Conservation (phyloP, 1,140 invertebrate genomes). For the Atta colombica region DNA sequence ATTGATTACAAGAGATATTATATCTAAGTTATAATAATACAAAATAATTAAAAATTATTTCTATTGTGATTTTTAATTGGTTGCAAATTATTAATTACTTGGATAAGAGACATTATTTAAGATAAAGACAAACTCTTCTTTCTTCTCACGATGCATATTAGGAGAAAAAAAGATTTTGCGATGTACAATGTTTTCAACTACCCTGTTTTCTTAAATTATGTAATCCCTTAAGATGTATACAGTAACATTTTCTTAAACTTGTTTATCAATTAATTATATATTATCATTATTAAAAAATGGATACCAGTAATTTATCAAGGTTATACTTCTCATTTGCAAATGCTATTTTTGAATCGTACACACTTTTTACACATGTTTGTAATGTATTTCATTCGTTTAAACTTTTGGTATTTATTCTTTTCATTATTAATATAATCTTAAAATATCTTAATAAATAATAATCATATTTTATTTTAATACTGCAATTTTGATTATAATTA, state of each 20-base stretch:
- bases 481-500: background rate
- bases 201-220: slow-evolving; percentile 69
- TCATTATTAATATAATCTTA: slow-evolving; percentile 1
- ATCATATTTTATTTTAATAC: slow-evolving; percentile 14
- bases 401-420: background rate
- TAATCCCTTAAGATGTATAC: slow-evolving; percentile 5
- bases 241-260: background rate
- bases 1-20: background rate
- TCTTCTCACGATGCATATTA: background rate
- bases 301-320: background rate
- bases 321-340: background rate
- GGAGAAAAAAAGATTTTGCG: slow-evolving; percentile 51
- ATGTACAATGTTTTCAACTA: slow-evolving; percentile 81
- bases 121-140: background rate
- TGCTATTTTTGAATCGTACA: background rate
- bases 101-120: slow-evolving; percentile 3
- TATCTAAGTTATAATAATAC: background rate
- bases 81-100: background rate
- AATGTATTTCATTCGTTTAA: slow-evolving; percentile 6
- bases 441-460: slow-evolving; percentile 31
- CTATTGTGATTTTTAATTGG: background rate
- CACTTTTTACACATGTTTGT: background rate
- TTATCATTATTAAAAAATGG: background rate
- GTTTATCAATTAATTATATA: slow-evolving; percentile 15
- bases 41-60: background rate